Conservation (phyloP, 2,797 vertebrate genomes). For the Pagetopsis macropterus region DNA sequence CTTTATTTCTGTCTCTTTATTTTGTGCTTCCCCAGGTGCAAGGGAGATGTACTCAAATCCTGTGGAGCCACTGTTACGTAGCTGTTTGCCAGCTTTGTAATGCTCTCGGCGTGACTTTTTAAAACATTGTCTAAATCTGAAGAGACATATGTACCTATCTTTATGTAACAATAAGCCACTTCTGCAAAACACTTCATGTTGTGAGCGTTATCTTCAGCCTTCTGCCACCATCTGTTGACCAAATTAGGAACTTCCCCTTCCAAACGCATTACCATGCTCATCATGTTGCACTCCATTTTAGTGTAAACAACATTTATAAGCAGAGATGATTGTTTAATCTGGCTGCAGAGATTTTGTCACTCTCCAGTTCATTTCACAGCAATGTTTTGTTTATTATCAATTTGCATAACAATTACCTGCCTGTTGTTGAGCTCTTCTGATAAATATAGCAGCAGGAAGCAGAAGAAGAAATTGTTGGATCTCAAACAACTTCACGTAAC, state of each 20-base stretch:
- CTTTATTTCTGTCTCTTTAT: slow-evolving; percentile 4
- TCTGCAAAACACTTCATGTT: slow-evolving; percentile 14
- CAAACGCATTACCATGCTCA: slow-evolving; percentile 29
- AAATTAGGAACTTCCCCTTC: slow-evolving; percentile 58
- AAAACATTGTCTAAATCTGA: background rate
- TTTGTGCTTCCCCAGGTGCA: background rate
- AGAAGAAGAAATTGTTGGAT: slow-evolving; percentile 14
- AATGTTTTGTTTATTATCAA: background rate
- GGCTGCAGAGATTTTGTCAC: slow-evolving; percentile 1
- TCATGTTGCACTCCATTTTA: slow-evolving; percentile 45
- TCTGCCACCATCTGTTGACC: slow-evolving; percentile 82
- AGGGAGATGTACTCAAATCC: background rate
- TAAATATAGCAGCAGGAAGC: slow-evolving; percentile 26
- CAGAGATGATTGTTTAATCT: slow-evolving; percentile 21
- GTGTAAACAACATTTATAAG: slow-evolving; percentile 25
- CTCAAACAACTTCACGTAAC: slow-evolving; percentile 4
- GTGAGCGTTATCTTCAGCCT: slow-evolving; percentile 51
- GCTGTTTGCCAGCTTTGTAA: background rate
- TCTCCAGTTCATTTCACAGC: slow-evolving; percentile 26
- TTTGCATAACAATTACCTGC: slow-evolving; percentile 23
- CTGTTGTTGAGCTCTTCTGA: slow-evolving; percentile 6
- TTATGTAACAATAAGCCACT: slow-evolving; percentile 33
- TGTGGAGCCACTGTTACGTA: background rate
- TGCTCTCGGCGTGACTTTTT: background rate
- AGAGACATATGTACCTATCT: slow-evolving; percentile 14